These are phyloP conservation scores for Nylanderia fulva DNA, from an alignment of 1,140 invertebrate species.

Conservation along the genomic window DNA sequence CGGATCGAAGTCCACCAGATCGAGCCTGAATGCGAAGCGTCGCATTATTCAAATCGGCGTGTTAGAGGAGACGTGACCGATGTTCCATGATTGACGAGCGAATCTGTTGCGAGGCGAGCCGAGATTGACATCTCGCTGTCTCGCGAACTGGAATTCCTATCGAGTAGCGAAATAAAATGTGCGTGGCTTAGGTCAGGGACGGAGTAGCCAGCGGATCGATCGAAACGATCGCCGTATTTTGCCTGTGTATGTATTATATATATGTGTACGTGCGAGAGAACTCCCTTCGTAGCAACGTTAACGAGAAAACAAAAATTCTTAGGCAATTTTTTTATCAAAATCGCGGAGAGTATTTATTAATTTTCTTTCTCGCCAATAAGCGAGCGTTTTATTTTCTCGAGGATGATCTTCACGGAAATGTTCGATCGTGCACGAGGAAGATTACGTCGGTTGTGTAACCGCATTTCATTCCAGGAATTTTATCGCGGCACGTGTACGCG, in stretches of 20 bases:
- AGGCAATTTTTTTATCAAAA: neutral
- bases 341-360: neutral
- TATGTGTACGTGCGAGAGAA: too few species aligned
- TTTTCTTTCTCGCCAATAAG: neutral
- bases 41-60: conserved; percentile 47
- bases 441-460: conserved; percentile 14
- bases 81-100: neutral
- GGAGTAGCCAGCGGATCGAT: conserved; percentile 64
- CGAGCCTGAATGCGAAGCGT: conserved; percentile 26
- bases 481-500: conserved; percentile 19
- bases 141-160: conserved; percentile 45
- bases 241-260: neutral
- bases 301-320: neutral
- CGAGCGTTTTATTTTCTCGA: neutral
- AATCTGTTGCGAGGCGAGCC: neutral
- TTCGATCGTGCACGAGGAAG: neutral
- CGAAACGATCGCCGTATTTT: conserved; percentile 56
- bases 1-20: neutral
- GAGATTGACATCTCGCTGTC: conserved; percentile 45
- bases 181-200: conserved; percentile 72
- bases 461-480: neutral
- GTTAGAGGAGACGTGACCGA: neutral
- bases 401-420: conserved; percentile 4
- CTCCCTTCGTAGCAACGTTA: neutral
- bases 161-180: conserved; percentile 63